Conservation (phyloP, 2,113 vertebrate genomes). For the Pagrus major region DNA sequence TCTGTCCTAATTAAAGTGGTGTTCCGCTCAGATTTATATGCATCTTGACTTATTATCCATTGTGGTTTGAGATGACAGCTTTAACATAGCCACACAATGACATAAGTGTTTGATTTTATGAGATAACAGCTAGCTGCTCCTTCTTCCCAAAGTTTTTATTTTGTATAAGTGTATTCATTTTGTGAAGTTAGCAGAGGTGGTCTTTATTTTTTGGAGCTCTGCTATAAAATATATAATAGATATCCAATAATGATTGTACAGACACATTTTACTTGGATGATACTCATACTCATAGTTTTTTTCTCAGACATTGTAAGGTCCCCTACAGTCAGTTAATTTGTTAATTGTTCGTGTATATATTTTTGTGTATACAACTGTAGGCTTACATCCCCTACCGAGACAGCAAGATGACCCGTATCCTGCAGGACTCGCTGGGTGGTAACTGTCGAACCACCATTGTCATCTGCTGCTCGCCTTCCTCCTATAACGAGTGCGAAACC, state of each 20-base stretch:
- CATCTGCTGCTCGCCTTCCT: conserved; percentile 97
- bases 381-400: conserved; percentile 97
- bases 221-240: too few relatives aligned
- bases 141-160: too few relatives aligned
- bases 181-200: not conserved
- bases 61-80: not conserved
- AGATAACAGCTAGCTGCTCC: too few relatives aligned
- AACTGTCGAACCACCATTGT: conserved; percentile 98
- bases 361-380: conserved; percentile 73
- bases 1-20: not conserved
- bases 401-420: conserved; percentile 99
- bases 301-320: not conserved
- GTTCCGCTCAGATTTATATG: not conserved
- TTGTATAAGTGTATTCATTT: not conserved
- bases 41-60: not conserved
- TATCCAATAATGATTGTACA: too few relatives aligned
- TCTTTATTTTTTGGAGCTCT: not conserved
- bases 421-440: conserved; percentile 96
- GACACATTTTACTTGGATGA: too few relatives aligned
- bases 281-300: too few relatives aligned
- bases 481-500: conserved; percentile 94
- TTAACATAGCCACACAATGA: not conserved
- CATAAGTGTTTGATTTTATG: not conserved
- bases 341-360: not conserved
- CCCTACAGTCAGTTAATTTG: not conserved